Percentiles rank a stretch among this genome's conserved stretches.
These are phyloP conservation scores for Cotesia glomerata DNA, from an alignment of 1,140 invertebrate genomes.

Conservation along the genomic window DNA sequence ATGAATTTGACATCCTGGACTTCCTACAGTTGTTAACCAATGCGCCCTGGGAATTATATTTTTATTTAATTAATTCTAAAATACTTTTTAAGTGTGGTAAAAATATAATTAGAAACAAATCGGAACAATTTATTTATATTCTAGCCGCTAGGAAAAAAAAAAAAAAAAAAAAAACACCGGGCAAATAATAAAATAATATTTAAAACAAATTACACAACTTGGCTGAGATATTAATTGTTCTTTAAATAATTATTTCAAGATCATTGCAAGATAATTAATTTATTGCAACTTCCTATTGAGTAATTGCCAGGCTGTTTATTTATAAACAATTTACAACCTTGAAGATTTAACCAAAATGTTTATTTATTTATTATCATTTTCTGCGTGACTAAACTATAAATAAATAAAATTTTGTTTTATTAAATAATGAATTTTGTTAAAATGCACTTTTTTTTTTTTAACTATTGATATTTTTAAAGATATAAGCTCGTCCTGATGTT, in stretches of 20 bases:
- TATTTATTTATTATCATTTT: background rate
- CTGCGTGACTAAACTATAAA: no score
- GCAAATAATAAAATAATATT: background rate
- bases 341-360: constrained; percentile 18
- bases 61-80: background rate
- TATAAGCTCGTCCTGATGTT: no score
- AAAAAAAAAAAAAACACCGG: background rate
- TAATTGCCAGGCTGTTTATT: constrained; percentile 7
- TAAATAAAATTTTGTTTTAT: background rate
- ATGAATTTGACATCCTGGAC: constrained; percentile 84
- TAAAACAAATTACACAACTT: no score
- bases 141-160: constrained; percentile 30
- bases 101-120: constrained; percentile 23
- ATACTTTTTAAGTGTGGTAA: background rate
- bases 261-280: no score
- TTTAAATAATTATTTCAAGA: no score
- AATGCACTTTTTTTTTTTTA: no score
- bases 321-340: constrained; percentile 47
- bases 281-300: no score
- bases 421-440: no score
- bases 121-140: constrained; percentile 22
- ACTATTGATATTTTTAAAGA: no score
- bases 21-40: constrained; percentile 84
- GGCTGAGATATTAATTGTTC: no score
- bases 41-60: constrained; percentile 70